Conservation (phyloP, 2,888 invertebrate genomes). For the Erebia ligea region DNA sequence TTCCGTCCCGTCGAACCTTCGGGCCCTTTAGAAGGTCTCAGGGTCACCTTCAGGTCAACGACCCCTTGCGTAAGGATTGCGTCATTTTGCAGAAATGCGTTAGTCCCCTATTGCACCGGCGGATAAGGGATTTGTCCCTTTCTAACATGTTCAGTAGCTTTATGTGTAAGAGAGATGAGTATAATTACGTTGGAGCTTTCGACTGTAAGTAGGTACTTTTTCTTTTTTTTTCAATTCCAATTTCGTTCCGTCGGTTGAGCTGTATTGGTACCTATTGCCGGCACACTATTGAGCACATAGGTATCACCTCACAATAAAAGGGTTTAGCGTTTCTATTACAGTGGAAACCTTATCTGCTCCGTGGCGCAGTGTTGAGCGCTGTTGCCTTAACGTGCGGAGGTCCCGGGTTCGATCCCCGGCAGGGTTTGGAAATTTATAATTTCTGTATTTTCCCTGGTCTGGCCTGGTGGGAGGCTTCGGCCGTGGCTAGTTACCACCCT, state of each 20-base stretch:
- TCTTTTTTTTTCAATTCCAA: constrained; percentile 44
- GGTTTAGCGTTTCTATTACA: too few species aligned
- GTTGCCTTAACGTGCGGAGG: too few species aligned
- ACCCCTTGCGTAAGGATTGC: constrained; percentile 69
- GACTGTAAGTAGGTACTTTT: constrained; percentile 15
- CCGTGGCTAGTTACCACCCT: too few species aligned
- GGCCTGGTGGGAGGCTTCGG: too few species aligned
- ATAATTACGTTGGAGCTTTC: constrained; percentile 36
- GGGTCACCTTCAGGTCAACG: constrained; percentile 59
- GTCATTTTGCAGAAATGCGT: constrained; percentile 64
- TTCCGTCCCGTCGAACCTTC: constrained; percentile 46
- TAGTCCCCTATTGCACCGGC: constrained; percentile 45
- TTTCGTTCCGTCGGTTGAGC: constrained; percentile 30
- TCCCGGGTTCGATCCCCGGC: too few species aligned
- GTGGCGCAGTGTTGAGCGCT: too few species aligned
- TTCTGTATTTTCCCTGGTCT: too few species aligned
- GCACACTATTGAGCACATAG: too few species aligned
- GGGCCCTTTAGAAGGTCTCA: constrained; percentile 49
- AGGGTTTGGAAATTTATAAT: too few species aligned
- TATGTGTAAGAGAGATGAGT: constrained; percentile 40
- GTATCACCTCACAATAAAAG: too few species aligned
- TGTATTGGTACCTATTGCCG: constrained; percentile 8
- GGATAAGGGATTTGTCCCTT: constrained; percentile 32
- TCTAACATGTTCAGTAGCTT: constrained; percentile 17
- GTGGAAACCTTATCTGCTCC: too few species aligned